Evolutionary conservation across 2,113 vertebrate genomes (phyloP).

Genomic region (Speoplatyrhinus poulsoni): DNA sequence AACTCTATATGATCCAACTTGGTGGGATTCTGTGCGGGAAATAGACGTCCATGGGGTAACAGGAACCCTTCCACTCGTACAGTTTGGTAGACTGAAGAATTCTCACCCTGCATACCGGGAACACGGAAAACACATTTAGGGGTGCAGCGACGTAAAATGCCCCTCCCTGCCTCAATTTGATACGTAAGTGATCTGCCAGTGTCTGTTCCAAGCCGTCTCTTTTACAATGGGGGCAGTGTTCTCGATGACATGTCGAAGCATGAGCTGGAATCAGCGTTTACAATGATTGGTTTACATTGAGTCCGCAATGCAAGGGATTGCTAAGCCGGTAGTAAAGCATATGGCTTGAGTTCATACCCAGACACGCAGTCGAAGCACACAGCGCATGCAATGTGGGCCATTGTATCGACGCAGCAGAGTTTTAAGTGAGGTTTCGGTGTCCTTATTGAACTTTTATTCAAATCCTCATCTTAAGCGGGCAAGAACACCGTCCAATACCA

Average conservation of each 20-base stretch:
- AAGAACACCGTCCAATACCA: constrained; percentile 12
- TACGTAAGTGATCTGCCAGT: constrained; percentile 27
- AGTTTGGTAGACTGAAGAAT: constrained; percentile 43
- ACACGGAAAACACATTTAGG: background rate
- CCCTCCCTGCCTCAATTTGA: constrained; percentile 35
- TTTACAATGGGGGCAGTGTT: background rate
- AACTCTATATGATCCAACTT: background rate
- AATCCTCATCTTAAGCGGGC: constrained; percentile 17
- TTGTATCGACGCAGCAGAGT: background rate
- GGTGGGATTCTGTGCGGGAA: constrained; percentile 10
- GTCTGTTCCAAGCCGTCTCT: background rate
- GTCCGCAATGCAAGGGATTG: background rate
- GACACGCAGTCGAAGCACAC: background rate
- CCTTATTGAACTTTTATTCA: background rate
- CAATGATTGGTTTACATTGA: constrained; percentile 4
- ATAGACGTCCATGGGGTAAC: constrained; percentile 29
- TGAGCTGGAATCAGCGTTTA: background rate
- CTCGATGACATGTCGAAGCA: background rate
- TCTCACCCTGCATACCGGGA: constrained; percentile 19
- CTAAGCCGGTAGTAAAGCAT: background rate
- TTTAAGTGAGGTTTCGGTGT: background rate
- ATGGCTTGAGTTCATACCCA: background rate
- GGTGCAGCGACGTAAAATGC: background rate
- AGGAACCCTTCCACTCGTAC: constrained; percentile 20
- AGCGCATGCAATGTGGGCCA: background rate